A percentile compares a stretch with the other conserved stretches of the same genome.
Conservation (phyloP, 2,888 invertebrate genomes). For the Norana najaformis region DNA sequence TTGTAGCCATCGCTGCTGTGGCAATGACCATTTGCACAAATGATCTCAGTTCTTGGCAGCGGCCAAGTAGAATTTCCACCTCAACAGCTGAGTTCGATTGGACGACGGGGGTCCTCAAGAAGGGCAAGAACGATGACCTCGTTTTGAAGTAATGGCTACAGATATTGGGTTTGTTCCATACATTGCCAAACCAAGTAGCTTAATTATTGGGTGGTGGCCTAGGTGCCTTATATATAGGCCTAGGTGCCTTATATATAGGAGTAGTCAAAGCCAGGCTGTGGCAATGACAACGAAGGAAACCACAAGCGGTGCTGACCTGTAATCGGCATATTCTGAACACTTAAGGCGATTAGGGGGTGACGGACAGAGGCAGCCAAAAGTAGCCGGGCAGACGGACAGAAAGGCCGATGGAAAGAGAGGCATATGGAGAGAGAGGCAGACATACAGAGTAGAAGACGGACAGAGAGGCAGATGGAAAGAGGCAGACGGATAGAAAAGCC, state of each 20-base stretch:
- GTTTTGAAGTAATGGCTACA: too few species aligned
- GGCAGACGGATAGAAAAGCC: not conserved
- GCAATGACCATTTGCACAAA: too few species aligned
- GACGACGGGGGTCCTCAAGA: too few species aligned
- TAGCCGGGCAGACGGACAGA: not conserved
- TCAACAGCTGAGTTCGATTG: too few species aligned
- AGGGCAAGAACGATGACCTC: too few species aligned
- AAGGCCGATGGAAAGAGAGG: not conserved
- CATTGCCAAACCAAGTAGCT: too few species aligned
- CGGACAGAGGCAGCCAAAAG: not conserved
- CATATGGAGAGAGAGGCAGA: not conserved
- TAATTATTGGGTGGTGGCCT: too few species aligned
- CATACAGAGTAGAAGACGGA: not conserved
- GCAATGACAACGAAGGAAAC: not conserved
- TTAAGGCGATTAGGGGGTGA: not conserved
- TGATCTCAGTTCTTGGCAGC: too few species aligned
- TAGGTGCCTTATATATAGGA: not conserved
- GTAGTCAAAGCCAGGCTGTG: not conserved
- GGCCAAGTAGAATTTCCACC: too few species aligned
- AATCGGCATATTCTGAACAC: not conserved
- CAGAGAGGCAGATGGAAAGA: not conserved
- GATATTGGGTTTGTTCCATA: too few species aligned
- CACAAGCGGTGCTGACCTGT: not conserved
- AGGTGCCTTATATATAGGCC: too few species aligned
- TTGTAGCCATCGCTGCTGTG: too few species aligned